Evolutionary conservation across 2,797 vertebrate genomes (phyloP).

Genomic region (Smutsia temminckii): DNA sequence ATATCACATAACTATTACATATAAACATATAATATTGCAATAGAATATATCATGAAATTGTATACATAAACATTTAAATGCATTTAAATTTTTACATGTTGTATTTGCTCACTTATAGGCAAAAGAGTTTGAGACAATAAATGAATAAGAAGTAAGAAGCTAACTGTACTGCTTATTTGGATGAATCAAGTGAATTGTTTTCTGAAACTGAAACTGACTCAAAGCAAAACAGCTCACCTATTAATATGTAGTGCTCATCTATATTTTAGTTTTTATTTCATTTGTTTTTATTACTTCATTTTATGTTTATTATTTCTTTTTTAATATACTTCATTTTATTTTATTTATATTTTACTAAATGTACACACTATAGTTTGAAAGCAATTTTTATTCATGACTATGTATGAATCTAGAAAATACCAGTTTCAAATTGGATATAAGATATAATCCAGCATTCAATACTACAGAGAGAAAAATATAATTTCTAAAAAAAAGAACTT

Average conservation of each 20-base stretch:
- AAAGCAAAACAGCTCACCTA: background rate
- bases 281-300: no score
- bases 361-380: background rate
- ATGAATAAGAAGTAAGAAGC: background rate
- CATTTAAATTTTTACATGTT: background rate
- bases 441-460: background rate
- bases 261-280: background rate
- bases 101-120: background rate
- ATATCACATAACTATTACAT: background rate
- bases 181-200: constrained; percentile 16
- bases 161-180: background rate
- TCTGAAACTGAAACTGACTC: background rate
- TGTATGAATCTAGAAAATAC: background rate
- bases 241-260: background rate
- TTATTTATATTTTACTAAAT: background rate
- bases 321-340: no score
- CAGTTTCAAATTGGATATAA: background rate
- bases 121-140: background rate
- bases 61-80: background rate
- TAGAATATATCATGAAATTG: background rate
- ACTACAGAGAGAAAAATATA: background rate
- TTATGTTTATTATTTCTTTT: no score
- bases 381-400: background rate
- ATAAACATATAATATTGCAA: background rate
- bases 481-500: background rate